A percentile compares a stretch with the other conserved stretches of the same genome.
Conservation (phyloP, 2,113 vertebrate genomes). For the Trematomus loennbergii region DNA sequence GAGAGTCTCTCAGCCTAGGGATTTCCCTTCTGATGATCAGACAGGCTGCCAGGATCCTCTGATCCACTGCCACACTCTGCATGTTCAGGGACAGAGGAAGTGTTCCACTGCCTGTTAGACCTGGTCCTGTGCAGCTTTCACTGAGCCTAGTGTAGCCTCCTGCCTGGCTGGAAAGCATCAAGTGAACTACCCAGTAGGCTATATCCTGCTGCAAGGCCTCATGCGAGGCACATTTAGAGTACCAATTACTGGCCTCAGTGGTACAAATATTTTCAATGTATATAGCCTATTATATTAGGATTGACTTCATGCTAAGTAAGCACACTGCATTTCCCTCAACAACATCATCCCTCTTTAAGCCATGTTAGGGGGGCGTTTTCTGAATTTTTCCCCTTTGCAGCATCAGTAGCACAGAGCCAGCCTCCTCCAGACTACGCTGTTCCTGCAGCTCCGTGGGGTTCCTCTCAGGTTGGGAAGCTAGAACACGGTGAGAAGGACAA, state of each 20-base stretch:
- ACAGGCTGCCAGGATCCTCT: conserved; percentile 9
- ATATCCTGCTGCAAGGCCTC: not conserved
- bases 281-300: too few species aligned
- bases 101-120: conserved; percentile 4
- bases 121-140: not conserved
- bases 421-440: conserved; percentile 73
- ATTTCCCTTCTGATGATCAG: conserved; percentile 16
- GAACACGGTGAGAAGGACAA: conserved; percentile 63
- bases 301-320: not conserved
- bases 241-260: not conserved
- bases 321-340: conserved; percentile 21
- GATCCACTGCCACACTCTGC: not conserved
- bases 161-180: not conserved
- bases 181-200: not conserved
- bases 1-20: conserved; percentile 12
- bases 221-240: not conserved
- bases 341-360: conserved; percentile 28
- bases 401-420: conserved; percentile 82
- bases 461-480: conserved; percentile 51
- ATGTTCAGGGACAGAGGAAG: not conserved
- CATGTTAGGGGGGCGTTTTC: conserved; percentile 69
- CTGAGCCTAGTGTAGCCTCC: not conserved
- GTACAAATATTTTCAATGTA: too few species aligned
- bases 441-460: conserved; percentile 60
- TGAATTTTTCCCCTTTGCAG: conserved; percentile 82